Conservation (phyloP, 2,797 vertebrate species). For the Poliocrania exsul region DNA sequence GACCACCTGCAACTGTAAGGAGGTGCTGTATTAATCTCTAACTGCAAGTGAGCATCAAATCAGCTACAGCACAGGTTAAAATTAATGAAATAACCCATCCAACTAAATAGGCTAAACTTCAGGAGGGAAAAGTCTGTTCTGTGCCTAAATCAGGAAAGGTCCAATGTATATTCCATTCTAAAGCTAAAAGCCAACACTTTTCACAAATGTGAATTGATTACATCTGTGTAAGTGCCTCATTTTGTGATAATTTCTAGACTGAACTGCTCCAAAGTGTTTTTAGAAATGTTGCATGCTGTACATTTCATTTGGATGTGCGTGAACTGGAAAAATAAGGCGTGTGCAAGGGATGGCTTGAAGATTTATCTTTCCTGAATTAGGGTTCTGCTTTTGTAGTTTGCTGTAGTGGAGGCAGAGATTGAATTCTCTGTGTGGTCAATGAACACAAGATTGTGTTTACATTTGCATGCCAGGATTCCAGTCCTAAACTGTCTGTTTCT, state of each 20-base stretch:
- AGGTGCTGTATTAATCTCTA: background rate
- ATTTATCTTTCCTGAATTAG: background rate
- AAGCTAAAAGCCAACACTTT: background rate
- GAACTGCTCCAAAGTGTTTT: background rate
- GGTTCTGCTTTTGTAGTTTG: background rate
- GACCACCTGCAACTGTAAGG: background rate
- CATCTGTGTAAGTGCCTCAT: background rate
- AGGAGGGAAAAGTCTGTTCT: background rate
- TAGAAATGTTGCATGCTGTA: background rate
- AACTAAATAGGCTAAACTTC: background rate
- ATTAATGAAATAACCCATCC: background rate
- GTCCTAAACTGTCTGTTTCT: background rate
- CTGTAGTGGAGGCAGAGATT: background rate
- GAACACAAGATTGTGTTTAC: background rate
- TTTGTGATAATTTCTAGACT: background rate
- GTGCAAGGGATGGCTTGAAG: background rate
- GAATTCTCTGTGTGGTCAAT: background rate
- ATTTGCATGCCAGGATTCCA: background rate
- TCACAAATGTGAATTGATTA: background rate
- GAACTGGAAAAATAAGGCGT: rapidly evolving
- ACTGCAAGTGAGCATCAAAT: background rate
- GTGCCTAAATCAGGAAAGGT: background rate
- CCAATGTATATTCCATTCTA: background rate
- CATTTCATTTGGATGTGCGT: background rate
- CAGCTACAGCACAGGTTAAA: background rate